A percentile compares a stretch with the other conserved stretches of the same genome.
Conservation (phyloP, 2,888 invertebrate genomes). For the Drosophila austrosaltans region DNA sequence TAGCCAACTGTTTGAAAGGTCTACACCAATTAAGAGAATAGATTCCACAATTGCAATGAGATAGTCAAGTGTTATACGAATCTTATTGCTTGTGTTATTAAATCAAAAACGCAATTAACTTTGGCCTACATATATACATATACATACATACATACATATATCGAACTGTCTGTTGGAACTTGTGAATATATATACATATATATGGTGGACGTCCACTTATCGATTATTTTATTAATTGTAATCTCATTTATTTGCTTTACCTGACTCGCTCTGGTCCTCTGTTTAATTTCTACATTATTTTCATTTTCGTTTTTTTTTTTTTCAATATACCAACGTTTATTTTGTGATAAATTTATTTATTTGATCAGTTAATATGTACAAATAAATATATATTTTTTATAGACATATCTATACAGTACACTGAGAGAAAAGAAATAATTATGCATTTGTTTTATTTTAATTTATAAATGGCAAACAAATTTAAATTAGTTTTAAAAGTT, state of each 20-base stretch:
- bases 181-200: background rate
- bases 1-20: background rate
- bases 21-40: background rate
- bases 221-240: constrained; percentile 78
- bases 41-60: background rate
- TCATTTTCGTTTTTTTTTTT: constrained; percentile 22
- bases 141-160: constrained; percentile 32
- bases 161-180: constrained; percentile 5
- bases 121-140: constrained; percentile 48
- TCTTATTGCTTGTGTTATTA: constrained; percentile 42
- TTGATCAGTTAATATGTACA: constrained; percentile 41
- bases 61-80: constrained; percentile 15
- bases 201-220: constrained; percentile 57
- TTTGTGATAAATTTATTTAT: constrained; percentile 73
- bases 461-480: no score
- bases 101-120: constrained; percentile 73
- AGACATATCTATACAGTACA: background rate
- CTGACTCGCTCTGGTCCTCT: constrained; percentile 33
- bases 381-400: constrained; percentile 3
- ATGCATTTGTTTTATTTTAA: no score
- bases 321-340: constrained; percentile 55
- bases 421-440: background rate
- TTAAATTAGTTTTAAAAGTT: no score
- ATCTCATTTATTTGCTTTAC: constrained; percentile 72
- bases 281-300: constrained; percentile 47